These are phyloP conservation scores for Ceuthmochares aereus DNA, from an alignment of 2,113 vertebrate species.

Conservation along the genomic window DNA sequence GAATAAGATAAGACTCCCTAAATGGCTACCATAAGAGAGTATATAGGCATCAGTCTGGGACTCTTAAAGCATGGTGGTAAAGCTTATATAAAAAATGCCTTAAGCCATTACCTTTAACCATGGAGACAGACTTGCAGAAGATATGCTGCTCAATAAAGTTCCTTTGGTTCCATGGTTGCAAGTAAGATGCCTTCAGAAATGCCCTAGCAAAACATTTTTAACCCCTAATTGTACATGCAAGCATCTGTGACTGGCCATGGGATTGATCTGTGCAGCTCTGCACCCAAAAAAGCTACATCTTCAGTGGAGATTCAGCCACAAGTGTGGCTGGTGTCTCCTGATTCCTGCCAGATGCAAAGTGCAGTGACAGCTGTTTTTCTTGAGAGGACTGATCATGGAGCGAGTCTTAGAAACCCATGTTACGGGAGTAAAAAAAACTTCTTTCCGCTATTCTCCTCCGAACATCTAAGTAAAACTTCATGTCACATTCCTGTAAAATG, in stretches of 20 bases:
- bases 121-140: neutral
- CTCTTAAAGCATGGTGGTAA: neutral
- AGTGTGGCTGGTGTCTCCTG: neutral
- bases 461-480: neutral
- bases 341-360: neutral
- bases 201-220: neutral
- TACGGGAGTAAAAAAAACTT: neutral
- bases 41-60: neutral
- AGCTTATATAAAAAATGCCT: neutral
- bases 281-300: neutral
- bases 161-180: neutral
- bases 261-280: neutral
- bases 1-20: neutral
- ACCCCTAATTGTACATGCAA: neutral
- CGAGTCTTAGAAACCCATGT: neutral
- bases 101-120: neutral
- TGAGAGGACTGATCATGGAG: neutral
- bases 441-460: neutral
- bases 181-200: neutral
- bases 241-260: neutral
- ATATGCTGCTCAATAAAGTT: neutral
- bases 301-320: fast-evolving
- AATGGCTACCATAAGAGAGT: neutral
- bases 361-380: neutral
- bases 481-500: neutral